Conservation (phyloP, 2,888 invertebrate species). For the Drosophila acutilabella region DNA sequence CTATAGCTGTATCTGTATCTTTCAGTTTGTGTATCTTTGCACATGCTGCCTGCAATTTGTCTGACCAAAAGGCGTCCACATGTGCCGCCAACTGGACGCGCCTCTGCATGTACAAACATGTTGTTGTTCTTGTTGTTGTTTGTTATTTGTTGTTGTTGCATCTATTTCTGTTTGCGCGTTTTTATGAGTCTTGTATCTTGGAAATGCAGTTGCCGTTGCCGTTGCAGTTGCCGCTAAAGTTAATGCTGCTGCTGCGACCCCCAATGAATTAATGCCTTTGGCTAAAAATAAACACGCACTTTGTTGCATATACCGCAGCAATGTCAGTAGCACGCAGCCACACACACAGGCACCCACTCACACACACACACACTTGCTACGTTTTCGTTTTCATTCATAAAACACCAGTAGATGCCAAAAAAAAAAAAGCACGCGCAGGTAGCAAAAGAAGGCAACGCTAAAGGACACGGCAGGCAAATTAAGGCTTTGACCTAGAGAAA, state of each 20-base stretch:
- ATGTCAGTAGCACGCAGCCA: constrained; percentile 43
- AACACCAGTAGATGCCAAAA: constrained; percentile 56
- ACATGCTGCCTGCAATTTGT: constrained; percentile 60
- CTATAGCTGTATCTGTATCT: constrained; percentile 55
- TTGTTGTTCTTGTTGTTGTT: constrained; percentile 5
- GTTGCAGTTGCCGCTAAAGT: constrained; percentile 32
- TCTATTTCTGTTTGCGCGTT: constrained; percentile 63
- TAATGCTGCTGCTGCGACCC: constrained; percentile 47
- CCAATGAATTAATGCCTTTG: constrained; percentile 64
- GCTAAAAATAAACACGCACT: constrained; percentile 53
- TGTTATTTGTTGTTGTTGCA: constrained; percentile 36
- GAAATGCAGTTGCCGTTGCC: constrained; percentile 28
- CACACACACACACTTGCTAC: constrained; percentile 19
- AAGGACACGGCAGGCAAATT: constrained; percentile 72
- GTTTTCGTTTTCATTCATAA: constrained; percentile 69
- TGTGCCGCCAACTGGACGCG: constrained; percentile 73
- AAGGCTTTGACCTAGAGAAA: constrained; percentile 81
- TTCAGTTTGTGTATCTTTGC: constrained; percentile 57
- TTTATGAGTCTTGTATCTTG: constrained; percentile 21
- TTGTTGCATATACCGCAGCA: constrained; percentile 33
- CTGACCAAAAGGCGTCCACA: constrained; percentile 59
- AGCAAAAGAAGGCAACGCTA: constrained; percentile 44
- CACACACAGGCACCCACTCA: constrained; percentile 11
- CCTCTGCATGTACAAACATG: neutral
- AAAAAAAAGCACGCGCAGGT: constrained; percentile 51